Conservation (phyloP, 2,113 vertebrate genomes). For the Trinectes maculatus region DNA sequence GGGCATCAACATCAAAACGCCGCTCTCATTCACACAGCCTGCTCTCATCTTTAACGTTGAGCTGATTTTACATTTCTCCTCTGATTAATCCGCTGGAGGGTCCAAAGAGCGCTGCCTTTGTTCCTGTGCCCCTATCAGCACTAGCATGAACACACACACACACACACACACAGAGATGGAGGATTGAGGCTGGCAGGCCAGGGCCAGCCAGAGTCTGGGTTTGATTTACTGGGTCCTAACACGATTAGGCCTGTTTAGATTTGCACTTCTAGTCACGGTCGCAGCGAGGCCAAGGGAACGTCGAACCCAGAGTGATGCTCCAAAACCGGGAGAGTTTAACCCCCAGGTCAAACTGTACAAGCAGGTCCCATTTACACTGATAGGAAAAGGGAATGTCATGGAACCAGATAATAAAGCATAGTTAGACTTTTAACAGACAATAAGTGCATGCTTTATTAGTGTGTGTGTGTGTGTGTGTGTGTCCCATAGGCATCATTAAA, state of each 20-base stretch:
- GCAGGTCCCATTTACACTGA: not conserved
- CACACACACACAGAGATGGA: slow-evolving; percentile 31
- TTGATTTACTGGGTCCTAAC: slow-evolving; percentile 74
- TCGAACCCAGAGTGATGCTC: slow-evolving; percentile 20
- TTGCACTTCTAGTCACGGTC: slow-evolving; percentile 66
- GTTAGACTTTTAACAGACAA: too few relatives aligned
- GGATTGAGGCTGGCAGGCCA: slow-evolving; percentile 41
- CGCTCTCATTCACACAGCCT: not conserved
- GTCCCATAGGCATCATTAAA: slow-evolving; percentile 91
- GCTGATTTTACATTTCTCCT: slow-evolving; percentile 59
- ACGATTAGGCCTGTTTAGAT: slow-evolving; percentile 76
- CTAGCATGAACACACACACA: slow-evolving; percentile 30
- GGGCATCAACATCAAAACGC: slow-evolving; percentile 31
- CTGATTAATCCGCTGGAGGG: slow-evolving; percentile 54
- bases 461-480: slow-evolving; percentile 14
- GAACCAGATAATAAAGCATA: not conserved
- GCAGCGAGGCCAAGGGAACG: slow-evolving; percentile 54
- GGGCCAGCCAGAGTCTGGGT: slow-evolving; percentile 62
- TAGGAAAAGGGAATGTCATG: not conserved
- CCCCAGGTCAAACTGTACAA: not conserved
- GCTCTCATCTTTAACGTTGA: slow-evolving; percentile 19
- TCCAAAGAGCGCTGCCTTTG: slow-evolving; percentile 53
- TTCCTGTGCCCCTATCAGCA: slow-evolving; percentile 48
- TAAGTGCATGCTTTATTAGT: not conserved
- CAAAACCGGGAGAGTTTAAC: slow-evolving; percentile 9